Percentiles rank a stretch among this genome's conserved stretches.
Conservation (phyloP, 2,888 invertebrate species). For the Acanthoscelides obtectus region DNA sequence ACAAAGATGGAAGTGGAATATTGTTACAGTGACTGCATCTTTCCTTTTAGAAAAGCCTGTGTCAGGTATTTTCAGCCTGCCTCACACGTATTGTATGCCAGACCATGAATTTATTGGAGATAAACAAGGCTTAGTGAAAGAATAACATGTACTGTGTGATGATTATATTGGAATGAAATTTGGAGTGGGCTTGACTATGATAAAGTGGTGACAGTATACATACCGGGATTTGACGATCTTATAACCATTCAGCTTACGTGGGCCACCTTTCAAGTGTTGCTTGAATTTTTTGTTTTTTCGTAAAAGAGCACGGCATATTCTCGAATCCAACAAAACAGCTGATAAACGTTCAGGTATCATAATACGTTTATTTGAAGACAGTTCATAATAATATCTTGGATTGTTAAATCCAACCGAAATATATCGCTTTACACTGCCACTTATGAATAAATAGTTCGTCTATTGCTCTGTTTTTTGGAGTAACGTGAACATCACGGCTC, state of each 20-base stretch:
- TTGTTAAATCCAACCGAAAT: no score
- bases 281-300: no score
- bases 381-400: no score
- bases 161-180: not conserved
- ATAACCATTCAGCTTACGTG: not conserved
- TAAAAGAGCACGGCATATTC: no score
- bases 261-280: not conserved
- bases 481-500: no score
- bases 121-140: not conserved
- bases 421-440: no score
- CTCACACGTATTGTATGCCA: not conserved
- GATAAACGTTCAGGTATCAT: no score
- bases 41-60: not conserved
- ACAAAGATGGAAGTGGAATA: conserved; percentile 9
- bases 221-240: not conserved
- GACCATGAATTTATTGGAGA: not conserved
- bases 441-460: no score
- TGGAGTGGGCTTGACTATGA: not conserved
- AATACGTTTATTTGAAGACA: no score
- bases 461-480: no score
- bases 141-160: not conserved
- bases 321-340: no score
- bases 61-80: not conserved
- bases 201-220: no score
- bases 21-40: conserved; percentile 1